Conservation (phyloP, 2,797 vertebrate species). For the Sebastolobus alascanus region DNA sequence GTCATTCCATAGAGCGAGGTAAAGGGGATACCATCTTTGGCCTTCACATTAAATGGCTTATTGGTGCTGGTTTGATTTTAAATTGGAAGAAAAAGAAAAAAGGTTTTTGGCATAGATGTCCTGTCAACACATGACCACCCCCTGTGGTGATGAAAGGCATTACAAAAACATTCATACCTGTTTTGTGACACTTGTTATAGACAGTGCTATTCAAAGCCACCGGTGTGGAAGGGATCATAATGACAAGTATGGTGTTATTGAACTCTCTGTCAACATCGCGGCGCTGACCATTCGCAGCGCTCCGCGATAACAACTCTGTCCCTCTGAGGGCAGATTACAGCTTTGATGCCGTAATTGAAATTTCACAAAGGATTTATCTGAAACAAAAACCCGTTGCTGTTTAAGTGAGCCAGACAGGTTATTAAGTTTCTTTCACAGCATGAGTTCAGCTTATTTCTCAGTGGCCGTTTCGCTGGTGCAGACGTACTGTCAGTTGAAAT, state of each 20-base stretch:
- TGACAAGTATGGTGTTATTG: slow-evolving; percentile 46
- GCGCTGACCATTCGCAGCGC: slow-evolving; percentile 37
- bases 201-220: slow-evolving; percentile 23
- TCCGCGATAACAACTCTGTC: slow-evolving; percentile 52
- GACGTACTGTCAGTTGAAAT: slow-evolving; percentile 74
- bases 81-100: slow-evolving; percentile 22
- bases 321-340: slow-evolving; percentile 52
- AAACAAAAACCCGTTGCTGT: slow-evolving; percentile 58
- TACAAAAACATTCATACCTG: slow-evolving; percentile 63
- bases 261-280: slow-evolving; percentile 37
- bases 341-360: slow-evolving; percentile 76
- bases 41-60: slow-evolving; percentile 11
- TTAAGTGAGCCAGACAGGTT: slow-evolving; percentile 77
- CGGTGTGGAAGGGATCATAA: slow-evolving; percentile 59
- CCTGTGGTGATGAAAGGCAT: slow-evolving; percentile 48
- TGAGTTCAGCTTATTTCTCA: slow-evolving; percentile 67
- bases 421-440: slow-evolving; percentile 76
- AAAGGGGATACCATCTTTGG: slow-evolving; percentile 50
- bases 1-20: slow-evolving; percentile 50
- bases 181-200: slow-evolving; percentile 21
- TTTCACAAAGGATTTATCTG: slow-evolving; percentile 76
- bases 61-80: slow-evolving; percentile 32
- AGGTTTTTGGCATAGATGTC: background rate
- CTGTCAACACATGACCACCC: slow-evolving; percentile 20
- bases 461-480: slow-evolving; percentile 62